phyloP scores from a whole-genome alignment of 2,797 vertebrate genomes.

The Okamejei kenojei region DNA sequence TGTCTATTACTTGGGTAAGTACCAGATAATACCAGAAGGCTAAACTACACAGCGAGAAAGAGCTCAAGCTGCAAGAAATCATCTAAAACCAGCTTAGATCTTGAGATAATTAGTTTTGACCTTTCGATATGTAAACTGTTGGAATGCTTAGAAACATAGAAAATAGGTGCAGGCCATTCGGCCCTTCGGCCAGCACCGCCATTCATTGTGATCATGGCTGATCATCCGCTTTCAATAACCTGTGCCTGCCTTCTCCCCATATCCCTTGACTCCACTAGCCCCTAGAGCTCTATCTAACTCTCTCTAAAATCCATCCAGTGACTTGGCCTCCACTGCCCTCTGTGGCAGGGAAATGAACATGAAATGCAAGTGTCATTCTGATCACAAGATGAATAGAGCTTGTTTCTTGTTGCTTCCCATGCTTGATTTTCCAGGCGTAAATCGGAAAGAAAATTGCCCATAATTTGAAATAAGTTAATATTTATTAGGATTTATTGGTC shows the following conservation, averaged over 20 bases:
- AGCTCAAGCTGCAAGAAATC: too few relatives aligned
- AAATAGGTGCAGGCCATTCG: too few relatives aligned
- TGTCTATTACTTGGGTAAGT: slow-evolving; percentile 88
- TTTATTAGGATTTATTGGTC: neutral
- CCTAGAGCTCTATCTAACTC: too few relatives aligned
- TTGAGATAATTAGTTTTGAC: neutral
- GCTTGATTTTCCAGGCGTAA: neutral
- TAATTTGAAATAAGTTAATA: neutral
- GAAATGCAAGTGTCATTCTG: neutral
- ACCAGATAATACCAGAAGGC: neutral
- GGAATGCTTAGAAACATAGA: neutral
- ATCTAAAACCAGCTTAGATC: neutral
- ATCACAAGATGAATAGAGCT: neutral
- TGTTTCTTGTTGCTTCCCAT: neutral
- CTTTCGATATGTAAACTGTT: neutral
- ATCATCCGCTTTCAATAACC: too few relatives aligned
- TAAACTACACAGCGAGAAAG: neutral
- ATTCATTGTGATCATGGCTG: too few relatives aligned
- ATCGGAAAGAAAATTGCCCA: neutral
- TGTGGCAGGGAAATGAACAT: too few relatives aligned
- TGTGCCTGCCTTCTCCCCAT: too few relatives aligned
- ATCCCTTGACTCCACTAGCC: too few relatives aligned
- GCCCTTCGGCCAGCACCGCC: too few relatives aligned
- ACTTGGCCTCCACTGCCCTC: too few relatives aligned
- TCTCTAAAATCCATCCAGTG: too few relatives aligned